Conservation (phyloP, 2,113 vertebrate species). For the Notarius lentiginosus region DNA sequence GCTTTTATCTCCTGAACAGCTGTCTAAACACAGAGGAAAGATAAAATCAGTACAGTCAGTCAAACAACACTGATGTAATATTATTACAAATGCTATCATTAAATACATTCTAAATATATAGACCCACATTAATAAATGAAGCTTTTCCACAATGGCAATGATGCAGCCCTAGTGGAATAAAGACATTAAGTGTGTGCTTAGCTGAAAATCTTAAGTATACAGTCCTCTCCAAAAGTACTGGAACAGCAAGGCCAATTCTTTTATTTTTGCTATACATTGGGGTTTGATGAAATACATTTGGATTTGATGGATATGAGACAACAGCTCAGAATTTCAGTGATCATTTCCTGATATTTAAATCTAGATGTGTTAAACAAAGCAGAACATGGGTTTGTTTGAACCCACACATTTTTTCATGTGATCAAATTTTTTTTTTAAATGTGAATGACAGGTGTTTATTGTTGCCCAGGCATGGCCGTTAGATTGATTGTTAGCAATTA, state of each 20-base stretch:
- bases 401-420: not conserved
- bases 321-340: not conserved
- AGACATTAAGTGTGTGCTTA: not conserved
- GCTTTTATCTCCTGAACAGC: slow-evolving; percentile 95
- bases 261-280: not conserved
- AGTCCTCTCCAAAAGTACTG: not conserved
- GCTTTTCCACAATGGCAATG: not conserved
- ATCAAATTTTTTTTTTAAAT: too few relatives aligned
- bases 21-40: slow-evolving; percentile 69
- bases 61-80: not conserved
- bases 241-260: not conserved
- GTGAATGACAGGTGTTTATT: too few relatives aligned
- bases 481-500: too few relatives aligned
- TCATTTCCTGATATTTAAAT: too few relatives aligned
- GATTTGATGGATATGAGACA: not conserved
- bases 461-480: too few relatives aligned
- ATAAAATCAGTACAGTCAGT: slow-evolving; percentile 56
- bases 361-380: not conserved
- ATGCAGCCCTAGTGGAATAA: slow-evolving; percentile 10
- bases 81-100: not conserved
- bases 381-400: not conserved
- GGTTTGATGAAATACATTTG: not conserved
- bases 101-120: not conserved
- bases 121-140: not conserved
- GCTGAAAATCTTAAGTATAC: not conserved